Evolutionary conservation across 2,113 vertebrate species (phyloP).

Genomic region (Lethenteron camtschaticum): DNA sequence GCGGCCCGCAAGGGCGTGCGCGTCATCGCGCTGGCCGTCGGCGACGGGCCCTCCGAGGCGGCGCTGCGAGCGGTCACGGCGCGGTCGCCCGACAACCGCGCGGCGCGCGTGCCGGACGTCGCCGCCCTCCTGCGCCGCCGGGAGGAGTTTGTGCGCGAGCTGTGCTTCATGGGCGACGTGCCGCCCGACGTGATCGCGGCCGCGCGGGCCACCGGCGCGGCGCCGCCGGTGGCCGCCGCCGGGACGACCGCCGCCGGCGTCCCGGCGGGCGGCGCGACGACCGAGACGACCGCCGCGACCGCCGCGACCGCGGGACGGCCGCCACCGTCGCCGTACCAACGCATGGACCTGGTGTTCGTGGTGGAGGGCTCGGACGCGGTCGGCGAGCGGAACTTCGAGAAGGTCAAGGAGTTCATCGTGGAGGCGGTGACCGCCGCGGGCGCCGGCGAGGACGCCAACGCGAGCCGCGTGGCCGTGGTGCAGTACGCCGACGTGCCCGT

Average conservation of each 20-base stretch:
- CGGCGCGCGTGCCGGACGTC: conserved; percentile 44
- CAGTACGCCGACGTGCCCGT: conserved; percentile 45
- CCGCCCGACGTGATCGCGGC: too few species aligned
- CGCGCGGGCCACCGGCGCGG: conserved; percentile 17
- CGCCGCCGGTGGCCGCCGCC: conserved; percentile 10
- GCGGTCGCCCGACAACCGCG: conserved; percentile 36
- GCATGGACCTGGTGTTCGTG: conserved; percentile 43
- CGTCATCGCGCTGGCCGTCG: conserved; percentile 44
- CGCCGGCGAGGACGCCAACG: conserved; percentile 18
- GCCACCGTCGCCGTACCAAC: conserved; percentile 8
- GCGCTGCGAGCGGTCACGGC: conserved; percentile 51
- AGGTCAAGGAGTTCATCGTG: conserved; percentile 35
- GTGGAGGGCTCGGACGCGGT: conserved; percentile 55
- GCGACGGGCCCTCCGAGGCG: conserved; percentile 26
- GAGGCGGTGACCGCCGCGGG: conserved; percentile 31
- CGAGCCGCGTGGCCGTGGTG: conserved; percentile 41
- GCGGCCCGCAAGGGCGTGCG: conserved; percentile 25
- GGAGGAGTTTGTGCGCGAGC: conserved; percentile 34
- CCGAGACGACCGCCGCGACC: not conserved
- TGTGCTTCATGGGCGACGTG: conserved; percentile 33
- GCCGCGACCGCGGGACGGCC: conserved; percentile 7
- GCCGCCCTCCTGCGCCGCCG: conserved; percentile 28
- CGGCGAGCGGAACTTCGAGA: conserved; percentile 42
- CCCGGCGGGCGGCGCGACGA: not conserved
- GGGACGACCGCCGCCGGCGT: not conserved